A percentile compares a stretch with the other conserved stretches of the same genome.
Evolutionary conservation across 2,888 invertebrate species (phyloP).

Genomic region (Conchocele bisecta): DNA sequence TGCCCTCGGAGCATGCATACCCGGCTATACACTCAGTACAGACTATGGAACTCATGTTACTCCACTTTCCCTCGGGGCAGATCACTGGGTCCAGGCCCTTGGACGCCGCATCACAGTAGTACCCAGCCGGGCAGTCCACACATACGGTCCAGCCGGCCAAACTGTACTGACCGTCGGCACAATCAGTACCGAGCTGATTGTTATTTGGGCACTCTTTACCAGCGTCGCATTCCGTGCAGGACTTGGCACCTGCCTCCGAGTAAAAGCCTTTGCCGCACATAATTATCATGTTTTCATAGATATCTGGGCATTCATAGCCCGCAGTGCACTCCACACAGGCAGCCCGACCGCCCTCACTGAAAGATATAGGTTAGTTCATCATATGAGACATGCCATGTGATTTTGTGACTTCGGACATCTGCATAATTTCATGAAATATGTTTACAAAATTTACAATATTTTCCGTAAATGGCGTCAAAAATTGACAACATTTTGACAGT

Average conservation of each 20-base stretch:
- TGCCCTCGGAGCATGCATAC: constrained; percentile 77
- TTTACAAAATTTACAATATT: too few relatives aligned
- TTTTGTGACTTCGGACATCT: too few relatives aligned
- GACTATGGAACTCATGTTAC: constrained; percentile 45
- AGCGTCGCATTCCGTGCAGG: constrained; percentile 75
- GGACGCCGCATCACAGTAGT: constrained; percentile 62
- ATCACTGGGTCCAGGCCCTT: constrained; percentile 64
- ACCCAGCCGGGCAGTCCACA: constrained; percentile 76
- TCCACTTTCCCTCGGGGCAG: constrained; percentile 74
- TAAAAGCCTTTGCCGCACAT: constrained; percentile 75
- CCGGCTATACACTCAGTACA: constrained; percentile 70
- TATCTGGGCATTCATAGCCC: constrained; percentile 79
- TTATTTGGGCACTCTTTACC: constrained; percentile 75
- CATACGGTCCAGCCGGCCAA: constrained; percentile 73
- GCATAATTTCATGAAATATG: too few relatives aligned
- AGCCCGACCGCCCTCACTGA: constrained; percentile 71
- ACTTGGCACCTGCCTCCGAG: constrained; percentile 64
- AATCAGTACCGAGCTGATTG: constrained; percentile 67
- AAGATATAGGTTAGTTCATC: too few relatives aligned
- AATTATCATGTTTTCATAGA: constrained; percentile 63
- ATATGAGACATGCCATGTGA: too few relatives aligned
- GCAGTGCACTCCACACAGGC: constrained; percentile 76
- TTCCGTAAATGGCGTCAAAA: too few relatives aligned
- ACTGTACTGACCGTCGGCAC: constrained; percentile 76
- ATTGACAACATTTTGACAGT: too few relatives aligned